Conservation (phyloP, 1,140 invertebrate species). For the Aleiodes sp. region DNA sequence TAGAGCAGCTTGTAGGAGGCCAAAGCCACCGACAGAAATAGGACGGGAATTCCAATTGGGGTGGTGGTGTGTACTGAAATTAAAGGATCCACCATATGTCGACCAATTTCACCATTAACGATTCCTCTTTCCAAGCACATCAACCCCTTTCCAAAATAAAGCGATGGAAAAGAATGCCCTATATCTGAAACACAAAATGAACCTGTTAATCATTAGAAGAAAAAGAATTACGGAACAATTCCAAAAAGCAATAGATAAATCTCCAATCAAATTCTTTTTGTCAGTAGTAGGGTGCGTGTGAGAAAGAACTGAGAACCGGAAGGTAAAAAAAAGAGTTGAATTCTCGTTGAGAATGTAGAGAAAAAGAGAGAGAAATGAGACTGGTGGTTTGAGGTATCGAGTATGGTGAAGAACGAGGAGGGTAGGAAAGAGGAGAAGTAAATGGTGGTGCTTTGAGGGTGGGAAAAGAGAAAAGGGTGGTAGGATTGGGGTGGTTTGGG, state of each 20-base stretch:
- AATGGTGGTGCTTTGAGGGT: slow-evolving; percentile 23
- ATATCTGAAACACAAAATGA: neutral
- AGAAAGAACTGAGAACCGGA: neutral
- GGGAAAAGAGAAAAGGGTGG: slow-evolving; percentile 31
- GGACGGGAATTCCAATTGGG: neutral
- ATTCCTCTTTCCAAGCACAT: too few species aligned
- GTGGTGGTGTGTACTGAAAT: neutral
- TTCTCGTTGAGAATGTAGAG: neutral
- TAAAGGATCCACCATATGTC: neutral
- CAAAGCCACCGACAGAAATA: too few species aligned
- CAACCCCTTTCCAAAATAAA: too few species aligned
- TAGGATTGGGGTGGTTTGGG: neutral
- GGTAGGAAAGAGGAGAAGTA: slow-evolving; percentile 29
- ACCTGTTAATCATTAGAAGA: neutral
- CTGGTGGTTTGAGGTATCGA: slow-evolving; percentile 19
- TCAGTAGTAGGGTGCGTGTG: neutral
- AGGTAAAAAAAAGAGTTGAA: neutral
- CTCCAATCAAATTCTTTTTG: neutral
- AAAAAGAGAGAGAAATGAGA: slow-evolving; percentile 5
- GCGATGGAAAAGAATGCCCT: neutral
- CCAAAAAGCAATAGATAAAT: neutral
- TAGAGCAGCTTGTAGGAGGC: too few species aligned
- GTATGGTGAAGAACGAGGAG: neutral
- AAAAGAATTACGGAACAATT: neutral
- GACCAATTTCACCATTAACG: neutral